Conservation (phyloP, 2,797 vertebrate species). For the Thunnus albacares region DNA sequence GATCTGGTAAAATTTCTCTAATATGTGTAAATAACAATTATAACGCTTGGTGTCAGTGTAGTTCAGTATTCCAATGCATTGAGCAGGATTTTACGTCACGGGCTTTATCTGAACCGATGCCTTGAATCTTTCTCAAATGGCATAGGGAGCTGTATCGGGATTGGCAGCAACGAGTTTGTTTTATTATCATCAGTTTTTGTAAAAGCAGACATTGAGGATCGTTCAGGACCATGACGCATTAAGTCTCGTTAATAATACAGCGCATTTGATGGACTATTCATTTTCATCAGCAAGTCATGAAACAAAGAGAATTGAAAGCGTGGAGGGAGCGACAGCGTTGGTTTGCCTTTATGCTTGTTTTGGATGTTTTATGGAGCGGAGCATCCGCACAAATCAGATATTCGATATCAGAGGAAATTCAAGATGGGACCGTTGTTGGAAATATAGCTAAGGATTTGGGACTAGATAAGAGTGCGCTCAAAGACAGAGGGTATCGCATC, state of each 20-base stretch:
- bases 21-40: neutral
- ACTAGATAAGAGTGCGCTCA: conserved; percentile 76
- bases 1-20: neutral
- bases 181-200: neutral
- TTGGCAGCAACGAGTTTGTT: neutral
- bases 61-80: conserved; percentile 16
- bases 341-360: conserved; percentile 64
- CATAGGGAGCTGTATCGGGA: neutral
- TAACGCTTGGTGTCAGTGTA: conserved; percentile 66
- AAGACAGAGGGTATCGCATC: conserved; percentile 79
- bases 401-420: conserved; percentile 82
- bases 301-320: conserved; percentile 65
- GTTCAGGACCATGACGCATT: neutral
- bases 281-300: conserved; percentile 45
- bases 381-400: conserved; percentile 81
- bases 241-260: neutral
- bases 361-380: conserved; percentile 63
- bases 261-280: conserved; percentile 7
- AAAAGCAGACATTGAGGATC: neutral
- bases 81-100: conserved; percentile 27
- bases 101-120: neutral
- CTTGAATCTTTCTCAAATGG: neutral
- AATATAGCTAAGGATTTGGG: conserved; percentile 86
- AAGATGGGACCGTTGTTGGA: conserved; percentile 82
- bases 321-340: conserved; percentile 39